Conservation (phyloP, 92 coral and sea anemone species). For the Bergia sp. region DNA sequence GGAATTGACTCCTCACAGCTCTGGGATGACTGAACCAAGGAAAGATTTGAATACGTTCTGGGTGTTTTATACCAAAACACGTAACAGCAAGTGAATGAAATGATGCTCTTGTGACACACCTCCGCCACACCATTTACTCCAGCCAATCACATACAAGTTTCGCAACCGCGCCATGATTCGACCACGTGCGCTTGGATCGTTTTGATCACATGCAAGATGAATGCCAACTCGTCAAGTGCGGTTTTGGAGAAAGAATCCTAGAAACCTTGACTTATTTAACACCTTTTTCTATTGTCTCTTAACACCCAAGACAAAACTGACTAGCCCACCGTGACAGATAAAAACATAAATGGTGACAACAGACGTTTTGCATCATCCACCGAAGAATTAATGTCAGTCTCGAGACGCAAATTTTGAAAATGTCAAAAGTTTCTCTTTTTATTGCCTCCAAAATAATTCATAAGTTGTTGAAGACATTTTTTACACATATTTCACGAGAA, state of each 20-base stretch:
- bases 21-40: slow-evolving; percentile 22
- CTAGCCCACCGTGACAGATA: not conserved
- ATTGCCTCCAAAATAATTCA: too few species aligned
- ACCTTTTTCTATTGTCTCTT: not conserved
- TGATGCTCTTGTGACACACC: slow-evolving; percentile 48
- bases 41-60: slow-evolving; percentile 4
- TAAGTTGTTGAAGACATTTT: too few species aligned
- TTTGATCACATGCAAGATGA: slow-evolving; percentile 28
- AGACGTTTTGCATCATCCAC: too few species aligned
- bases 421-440: too few species aligned
- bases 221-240: not conserved
- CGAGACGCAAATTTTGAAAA: too few species aligned
- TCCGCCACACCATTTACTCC: slow-evolving; percentile 50
- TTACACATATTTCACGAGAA: too few species aligned
- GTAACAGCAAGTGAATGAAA: slow-evolving; percentile 6
- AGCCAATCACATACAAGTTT: slow-evolving; percentile 51
- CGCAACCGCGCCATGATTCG: slow-evolving; percentile 22
- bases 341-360: too few species aligned
- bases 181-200: slow-evolving; percentile 9
- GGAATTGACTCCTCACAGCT: not conserved
- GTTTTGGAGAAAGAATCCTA: not conserved
- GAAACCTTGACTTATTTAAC: not conserved
- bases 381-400: too few species aligned
- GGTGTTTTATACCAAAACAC: slow-evolving; percentile 35
- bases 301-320: not conserved